Evolutionary conservation across 2,888 invertebrate genomes (phyloP).

Genomic region (Zygothrica quintamaculata): DNA sequence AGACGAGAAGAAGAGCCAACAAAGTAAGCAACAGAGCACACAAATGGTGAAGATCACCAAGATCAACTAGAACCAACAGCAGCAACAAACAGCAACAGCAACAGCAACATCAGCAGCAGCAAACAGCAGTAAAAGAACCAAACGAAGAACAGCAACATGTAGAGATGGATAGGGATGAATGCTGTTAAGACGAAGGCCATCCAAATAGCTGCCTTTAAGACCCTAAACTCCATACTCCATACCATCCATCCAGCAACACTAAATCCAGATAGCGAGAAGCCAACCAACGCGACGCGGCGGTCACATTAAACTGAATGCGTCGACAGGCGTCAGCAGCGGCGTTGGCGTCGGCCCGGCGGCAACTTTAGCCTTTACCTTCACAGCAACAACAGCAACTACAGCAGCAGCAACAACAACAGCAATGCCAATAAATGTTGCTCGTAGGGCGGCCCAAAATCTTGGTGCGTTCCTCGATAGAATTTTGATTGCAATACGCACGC

Average conservation of each 20-base stretch:
- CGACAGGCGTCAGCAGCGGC: constrained; percentile 52
- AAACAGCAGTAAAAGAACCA: constrained; percentile 39
- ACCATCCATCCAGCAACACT: constrained; percentile 35
- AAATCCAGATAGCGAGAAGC: constrained; percentile 73
- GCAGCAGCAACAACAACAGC: constrained; percentile 23
- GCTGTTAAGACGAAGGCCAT: constrained; percentile 78
- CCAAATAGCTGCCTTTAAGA: constrained; percentile 63
- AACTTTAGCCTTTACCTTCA: constrained; percentile 27
- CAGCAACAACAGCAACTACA: constrained; percentile 18
- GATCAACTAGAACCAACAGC: constrained; percentile 32
- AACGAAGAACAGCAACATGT: constrained; percentile 35
- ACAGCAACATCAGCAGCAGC: constrained; percentile 18
- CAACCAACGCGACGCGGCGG: constrained; percentile 52
- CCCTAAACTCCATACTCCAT: constrained; percentile 39
- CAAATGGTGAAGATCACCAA: constrained; percentile 64
- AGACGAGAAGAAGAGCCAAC: constrained; percentile 49
- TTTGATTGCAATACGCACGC: constrained; percentile 75
- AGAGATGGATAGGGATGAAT: constrained; percentile 74
- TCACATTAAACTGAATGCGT: constrained; percentile 75
- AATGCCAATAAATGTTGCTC: constrained; percentile 45
- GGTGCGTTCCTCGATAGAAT: constrained; percentile 73
- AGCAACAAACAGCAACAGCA: constrained; percentile 44
- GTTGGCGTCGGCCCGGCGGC: constrained; percentile 49
- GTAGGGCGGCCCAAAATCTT: constrained; percentile 69
- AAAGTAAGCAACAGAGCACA: constrained; percentile 53